phyloP scores from a whole-genome alignment of 2,888 invertebrate genomes.

The Torymus aiolomorphi region DNA sequence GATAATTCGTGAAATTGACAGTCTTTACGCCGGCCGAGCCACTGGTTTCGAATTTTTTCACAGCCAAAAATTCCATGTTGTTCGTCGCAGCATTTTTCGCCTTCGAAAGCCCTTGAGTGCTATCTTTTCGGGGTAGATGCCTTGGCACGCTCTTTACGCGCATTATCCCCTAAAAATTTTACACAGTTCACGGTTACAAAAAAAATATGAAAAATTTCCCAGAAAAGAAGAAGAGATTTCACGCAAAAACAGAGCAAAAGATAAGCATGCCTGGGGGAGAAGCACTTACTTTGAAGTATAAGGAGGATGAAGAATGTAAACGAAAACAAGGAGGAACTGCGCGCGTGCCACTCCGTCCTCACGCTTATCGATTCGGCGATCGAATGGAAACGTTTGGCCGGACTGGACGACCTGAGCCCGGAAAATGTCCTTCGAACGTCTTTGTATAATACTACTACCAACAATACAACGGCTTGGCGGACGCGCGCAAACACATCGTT shows the following conservation, averaged over 20 bases:
- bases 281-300: background rate
- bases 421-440: constrained; percentile 60
- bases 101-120: constrained; percentile 26
- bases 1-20: constrained; percentile 46
- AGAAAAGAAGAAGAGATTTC: background rate
- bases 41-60: constrained; percentile 21
- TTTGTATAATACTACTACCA: constrained; percentile 58
- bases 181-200: constrained; percentile 16
- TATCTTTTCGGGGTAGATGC: constrained; percentile 59
- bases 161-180: constrained; percentile 62
- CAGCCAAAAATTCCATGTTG: constrained; percentile 18
- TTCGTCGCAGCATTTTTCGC: constrained; percentile 22
- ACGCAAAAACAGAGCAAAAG: background rate
- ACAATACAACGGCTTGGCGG: constrained; percentile 63
- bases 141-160: constrained; percentile 69
- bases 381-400: constrained; percentile 42
- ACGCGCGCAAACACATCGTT: constrained; percentile 67
- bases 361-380: constrained; percentile 43
- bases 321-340: background rate
- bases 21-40: constrained; percentile 26
- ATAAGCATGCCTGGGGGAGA: no score
- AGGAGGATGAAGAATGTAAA: no score
- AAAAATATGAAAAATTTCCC: constrained; percentile 9
- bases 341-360: constrained; percentile 46
- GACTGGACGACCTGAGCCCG: constrained; percentile 27